phyloP scores from a whole-genome alignment of 1,140 invertebrate genomes.

The Proctacanthus coquilletti region DNA sequence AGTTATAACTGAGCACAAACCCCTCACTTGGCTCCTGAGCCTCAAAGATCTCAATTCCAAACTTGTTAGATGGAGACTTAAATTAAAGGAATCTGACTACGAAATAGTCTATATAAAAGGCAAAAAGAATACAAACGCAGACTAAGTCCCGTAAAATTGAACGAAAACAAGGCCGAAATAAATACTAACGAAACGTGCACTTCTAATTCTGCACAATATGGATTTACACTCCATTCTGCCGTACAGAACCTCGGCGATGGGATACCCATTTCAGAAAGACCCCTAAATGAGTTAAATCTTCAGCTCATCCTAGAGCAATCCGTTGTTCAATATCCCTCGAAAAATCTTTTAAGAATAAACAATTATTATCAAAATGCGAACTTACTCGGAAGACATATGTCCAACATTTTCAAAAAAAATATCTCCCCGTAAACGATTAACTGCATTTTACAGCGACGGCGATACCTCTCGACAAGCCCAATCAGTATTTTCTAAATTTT shows the following conservation, averaged over 20 bases:
- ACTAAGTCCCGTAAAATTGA: slow-evolving; percentile 12
- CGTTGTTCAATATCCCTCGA: slow-evolving; percentile 5
- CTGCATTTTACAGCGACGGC: slow-evolving; percentile 9
- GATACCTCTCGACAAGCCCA: slow-evolving; percentile 8
- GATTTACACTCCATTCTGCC: slow-evolving; percentile 3
- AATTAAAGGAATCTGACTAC: slow-evolving; percentile 15
- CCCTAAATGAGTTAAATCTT: slow-evolving; percentile 11
- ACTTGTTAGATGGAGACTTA: slow-evolving; percentile 14
- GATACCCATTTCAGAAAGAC: slow-evolving; percentile 10
- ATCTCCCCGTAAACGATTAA: slow-evolving; percentile 6
- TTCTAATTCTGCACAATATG: background rate
- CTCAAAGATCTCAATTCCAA: slow-evolving; percentile 21
- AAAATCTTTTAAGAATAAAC: slow-evolving; percentile 7
- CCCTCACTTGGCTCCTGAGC: slow-evolving; percentile 22
- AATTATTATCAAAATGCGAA: slow-evolving; percentile 7
- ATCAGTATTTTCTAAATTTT: slow-evolving; percentile 6
- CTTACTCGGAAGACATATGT: slow-evolving; percentile 6
- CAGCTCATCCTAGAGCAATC: slow-evolving; percentile 6
- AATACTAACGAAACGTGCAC: no score
- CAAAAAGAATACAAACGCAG: slow-evolving; percentile 19
- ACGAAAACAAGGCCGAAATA: background rate
- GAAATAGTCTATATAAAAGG: slow-evolving; percentile 29
- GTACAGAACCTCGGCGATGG: slow-evolving; percentile 4
- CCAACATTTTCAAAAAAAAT: slow-evolving; percentile 11
- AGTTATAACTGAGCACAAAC: slow-evolving; percentile 7